A percentile compares a stretch with the other conserved stretches of the same genome.
Conservation (phyloP, 2,888 invertebrate species). For the Blomia tropicalis region DNA sequence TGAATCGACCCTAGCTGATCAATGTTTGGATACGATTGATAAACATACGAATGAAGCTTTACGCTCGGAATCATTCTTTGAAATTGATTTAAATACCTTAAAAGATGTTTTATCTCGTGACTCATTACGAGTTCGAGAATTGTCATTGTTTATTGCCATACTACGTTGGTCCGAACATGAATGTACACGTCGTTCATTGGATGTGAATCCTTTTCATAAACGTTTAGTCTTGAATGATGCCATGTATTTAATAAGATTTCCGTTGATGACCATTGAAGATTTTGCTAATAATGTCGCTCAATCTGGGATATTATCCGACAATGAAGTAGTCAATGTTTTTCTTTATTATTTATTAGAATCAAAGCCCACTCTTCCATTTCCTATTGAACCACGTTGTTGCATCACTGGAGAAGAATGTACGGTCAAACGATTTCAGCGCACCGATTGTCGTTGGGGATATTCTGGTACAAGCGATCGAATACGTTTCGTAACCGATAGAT, state of each 20-base stretch:
- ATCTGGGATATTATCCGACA: constrained; percentile 54
- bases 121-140: constrained; percentile 58
- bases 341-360: constrained; percentile 48
- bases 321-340: constrained; percentile 52
- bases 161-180: constrained; percentile 58
- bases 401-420: constrained; percentile 61
- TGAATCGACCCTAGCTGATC: constrained; percentile 59
- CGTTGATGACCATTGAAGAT: constrained; percentile 68
- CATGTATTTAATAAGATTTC: constrained; percentile 57
- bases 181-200: constrained; percentile 49
- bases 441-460: constrained; percentile 66
- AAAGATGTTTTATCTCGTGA: constrained; percentile 59
- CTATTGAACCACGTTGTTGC: constrained; percentile 54
- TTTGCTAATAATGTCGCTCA: constrained; percentile 61
- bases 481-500: constrained; percentile 60
- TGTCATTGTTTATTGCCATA: constrained; percentile 57
- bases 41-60: constrained; percentile 63
- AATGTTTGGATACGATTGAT: constrained; percentile 66
- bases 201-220: constrained; percentile 51
- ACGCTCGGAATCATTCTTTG: constrained; percentile 59
- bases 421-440: constrained; percentile 55
- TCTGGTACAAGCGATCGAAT: constrained; percentile 65
- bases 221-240: constrained; percentile 52
- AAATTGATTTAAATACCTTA: constrained; percentile 61
- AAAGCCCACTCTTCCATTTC: constrained; percentile 54